These are phyloP conservation scores for Trichechus manatus DNA, from an alignment of 2,113 vertebrate genomes.

Conservation along the genomic window DNA sequence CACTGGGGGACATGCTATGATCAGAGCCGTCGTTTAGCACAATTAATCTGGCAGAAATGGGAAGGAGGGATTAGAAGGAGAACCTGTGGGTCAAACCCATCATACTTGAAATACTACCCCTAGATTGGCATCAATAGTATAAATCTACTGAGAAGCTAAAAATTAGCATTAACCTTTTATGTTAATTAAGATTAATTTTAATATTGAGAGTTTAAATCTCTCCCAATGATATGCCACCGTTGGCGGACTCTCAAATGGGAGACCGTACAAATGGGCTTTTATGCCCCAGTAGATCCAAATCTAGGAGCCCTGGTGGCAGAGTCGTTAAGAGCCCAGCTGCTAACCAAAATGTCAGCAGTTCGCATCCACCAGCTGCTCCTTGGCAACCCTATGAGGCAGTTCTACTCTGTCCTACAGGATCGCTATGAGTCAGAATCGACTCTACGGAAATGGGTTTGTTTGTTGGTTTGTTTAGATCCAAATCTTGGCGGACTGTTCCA, in stretches of 20 bases:
- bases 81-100: neutral
- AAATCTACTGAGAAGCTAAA: neutral
- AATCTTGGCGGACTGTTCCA: neutral
- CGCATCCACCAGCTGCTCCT: too few relatives aligned
- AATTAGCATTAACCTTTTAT: slow-evolving; percentile 49
- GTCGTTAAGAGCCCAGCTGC: too few relatives aligned
- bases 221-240: neutral
- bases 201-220: neutral
- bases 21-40: neutral
- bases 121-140: neutral
- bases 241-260: neutral
- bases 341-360: too few relatives aligned
- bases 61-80: neutral
- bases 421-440: too few relatives aligned
- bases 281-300: too few relatives aligned
- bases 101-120: neutral
- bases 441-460: too few relatives aligned
- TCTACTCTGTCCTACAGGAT: too few relatives aligned
- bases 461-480: neutral
- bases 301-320: too few relatives aligned
- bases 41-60: neutral
- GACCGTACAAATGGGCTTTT: slow-evolving; percentile 1
- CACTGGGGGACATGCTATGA: neutral
- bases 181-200: slow-evolving; percentile 26
- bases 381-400: too few relatives aligned